These are phyloP conservation scores for Erpobdella octoculata DNA, from an alignment of 2,888 invertebrate genomes.

Conservation along the genomic window DNA sequence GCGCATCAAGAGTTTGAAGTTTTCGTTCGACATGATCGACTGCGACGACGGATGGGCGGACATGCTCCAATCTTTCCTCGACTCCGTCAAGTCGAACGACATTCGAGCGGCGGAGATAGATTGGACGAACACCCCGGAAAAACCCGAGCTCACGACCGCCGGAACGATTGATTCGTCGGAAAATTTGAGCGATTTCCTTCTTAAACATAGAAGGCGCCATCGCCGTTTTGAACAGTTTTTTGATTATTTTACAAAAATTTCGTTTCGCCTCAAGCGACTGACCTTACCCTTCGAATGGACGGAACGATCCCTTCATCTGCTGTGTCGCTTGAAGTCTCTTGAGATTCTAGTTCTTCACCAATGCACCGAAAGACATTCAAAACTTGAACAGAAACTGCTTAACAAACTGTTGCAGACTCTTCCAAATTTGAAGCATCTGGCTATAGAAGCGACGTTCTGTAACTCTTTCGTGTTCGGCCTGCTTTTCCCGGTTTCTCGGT, in stretches of 20 bases:
- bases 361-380: constrained; percentile 44
- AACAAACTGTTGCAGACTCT: constrained; percentile 41
- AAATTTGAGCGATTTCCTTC: constrained; percentile 21
- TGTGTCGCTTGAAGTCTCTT: constrained; percentile 43
- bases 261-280: constrained; percentile 43
- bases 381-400: constrained; percentile 41
- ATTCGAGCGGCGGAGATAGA: neutral
- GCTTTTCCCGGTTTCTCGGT: constrained; percentile 42
- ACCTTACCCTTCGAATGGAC: constrained; percentile 51
- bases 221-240: constrained; percentile 46
- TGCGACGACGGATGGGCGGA: constrained; percentile 43
- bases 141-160: neutral
- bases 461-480: constrained; percentile 30
- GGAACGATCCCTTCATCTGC: constrained; percentile 41
- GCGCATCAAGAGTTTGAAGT: constrained; percentile 43
- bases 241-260: constrained; percentile 43
- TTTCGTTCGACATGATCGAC: constrained; percentile 49
- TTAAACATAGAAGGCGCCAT: constrained; percentile 43
- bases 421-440: constrained; percentile 41
- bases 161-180: neutral
- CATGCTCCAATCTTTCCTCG: constrained; percentile 41
- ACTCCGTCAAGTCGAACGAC: constrained; percentile 30
- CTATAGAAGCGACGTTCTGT: constrained; percentile 40
- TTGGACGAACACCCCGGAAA: constrained; percentile 5
- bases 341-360: constrained; percentile 45